Conservation (phyloP, 2,113 vertebrate species). For the Oplegnathus fasciatus region DNA sequence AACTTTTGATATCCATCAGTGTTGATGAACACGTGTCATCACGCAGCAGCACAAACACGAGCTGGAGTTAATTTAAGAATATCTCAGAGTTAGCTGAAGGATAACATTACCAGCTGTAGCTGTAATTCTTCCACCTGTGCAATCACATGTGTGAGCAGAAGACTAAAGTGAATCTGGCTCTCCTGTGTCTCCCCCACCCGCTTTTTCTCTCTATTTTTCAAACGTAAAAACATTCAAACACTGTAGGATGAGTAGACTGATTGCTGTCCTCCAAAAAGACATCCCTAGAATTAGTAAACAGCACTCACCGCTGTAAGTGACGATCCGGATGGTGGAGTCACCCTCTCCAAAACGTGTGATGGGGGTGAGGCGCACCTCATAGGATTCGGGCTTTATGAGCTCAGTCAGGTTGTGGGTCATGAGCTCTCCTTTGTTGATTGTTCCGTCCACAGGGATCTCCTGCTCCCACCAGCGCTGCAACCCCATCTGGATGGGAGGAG, state of each 20-base stretch:
- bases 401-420: slow-evolving; percentile 98
- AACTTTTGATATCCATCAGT: slow-evolving; percentile 34
- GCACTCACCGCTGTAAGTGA: slow-evolving; percentile 96
- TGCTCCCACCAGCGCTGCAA: slow-evolving; percentile 98
- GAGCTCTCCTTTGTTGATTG: slow-evolving; percentile 94
- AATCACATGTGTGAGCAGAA: slow-evolving; percentile 21
- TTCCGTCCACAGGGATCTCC: slow-evolving; percentile 93
- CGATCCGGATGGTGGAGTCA: slow-evolving; percentile 93
- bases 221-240: neutral
- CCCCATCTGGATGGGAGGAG: slow-evolving; percentile 86
- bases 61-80: slow-evolving; percentile 3
- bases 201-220: neutral
- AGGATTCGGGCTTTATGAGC: slow-evolving; percentile 95
- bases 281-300: neutral
- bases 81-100: slow-evolving; percentile 22
- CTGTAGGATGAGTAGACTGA: neutral
- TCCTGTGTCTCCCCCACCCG: neutral
- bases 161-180: neutral
- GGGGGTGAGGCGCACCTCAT: slow-evolving; percentile 95
- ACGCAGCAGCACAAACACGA: slow-evolving; percentile 11
- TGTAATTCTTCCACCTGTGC: slow-evolving; percentile 41
- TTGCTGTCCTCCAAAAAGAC: neutral
- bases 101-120: slow-evolving; percentile 39
- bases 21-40: slow-evolving; percentile 25
- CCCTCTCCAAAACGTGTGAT: slow-evolving; percentile 97